Conservation (phyloP, 2,113 vertebrate species). For the Telmatochromis sp. region DNA sequence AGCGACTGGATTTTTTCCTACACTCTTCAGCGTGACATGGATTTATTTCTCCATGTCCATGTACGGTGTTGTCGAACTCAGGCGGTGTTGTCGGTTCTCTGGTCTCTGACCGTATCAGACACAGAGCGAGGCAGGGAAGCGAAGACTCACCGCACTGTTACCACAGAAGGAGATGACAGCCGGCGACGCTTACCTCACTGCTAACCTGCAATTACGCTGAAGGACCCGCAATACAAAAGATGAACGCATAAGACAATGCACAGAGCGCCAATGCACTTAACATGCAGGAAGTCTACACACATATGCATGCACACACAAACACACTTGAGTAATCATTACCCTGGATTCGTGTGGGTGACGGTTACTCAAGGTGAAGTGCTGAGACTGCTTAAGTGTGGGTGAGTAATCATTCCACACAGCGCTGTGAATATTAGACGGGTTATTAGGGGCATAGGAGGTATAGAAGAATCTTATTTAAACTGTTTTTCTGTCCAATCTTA, state of each 20-base stretch:
- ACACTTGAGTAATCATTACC: background rate
- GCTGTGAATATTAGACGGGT: background rate
- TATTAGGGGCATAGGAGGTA: background rate
- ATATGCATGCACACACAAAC: background rate
- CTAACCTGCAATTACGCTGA: background rate
- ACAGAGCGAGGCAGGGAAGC: background rate
- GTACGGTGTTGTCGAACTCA: background rate
- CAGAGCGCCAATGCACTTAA: background rate
- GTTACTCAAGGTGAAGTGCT: conserved; percentile 14
- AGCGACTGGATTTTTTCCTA: background rate
- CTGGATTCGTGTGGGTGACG: conserved; percentile 5
- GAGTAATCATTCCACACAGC: background rate
- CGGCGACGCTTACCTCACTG: background rate
- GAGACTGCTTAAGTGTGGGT: background rate
- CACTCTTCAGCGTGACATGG: background rate
- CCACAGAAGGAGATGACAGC: conserved; percentile 32
- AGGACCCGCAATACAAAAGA: background rate
- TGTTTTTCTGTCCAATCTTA: background rate
- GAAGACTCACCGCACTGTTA: background rate
- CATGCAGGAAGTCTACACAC: fast-evolving
- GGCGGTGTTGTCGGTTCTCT: background rate
- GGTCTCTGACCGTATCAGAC: background rate
- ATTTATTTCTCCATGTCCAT: background rate
- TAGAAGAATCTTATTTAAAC: background rate
- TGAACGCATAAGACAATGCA: background rate